Percentiles rank a stretch among this genome's conserved stretches.
Evolutionary conservation across 1,140 invertebrate species (phyloP).

Genomic region (Caenorhabditis brenneri): DNA sequence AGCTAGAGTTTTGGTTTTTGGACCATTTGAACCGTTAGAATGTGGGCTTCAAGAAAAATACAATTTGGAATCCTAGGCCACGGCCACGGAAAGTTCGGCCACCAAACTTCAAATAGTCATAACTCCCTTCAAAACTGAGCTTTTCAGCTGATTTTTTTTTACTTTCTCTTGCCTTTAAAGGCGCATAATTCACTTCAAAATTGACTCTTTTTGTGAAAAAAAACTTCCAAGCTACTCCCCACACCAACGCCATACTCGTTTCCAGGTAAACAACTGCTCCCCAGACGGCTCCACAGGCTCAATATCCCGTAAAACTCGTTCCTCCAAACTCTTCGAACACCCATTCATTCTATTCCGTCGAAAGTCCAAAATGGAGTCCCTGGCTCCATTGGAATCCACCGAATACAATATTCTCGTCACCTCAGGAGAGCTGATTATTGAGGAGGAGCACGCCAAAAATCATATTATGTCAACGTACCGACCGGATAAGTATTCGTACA

Average conservation of each 20-base stretch:
- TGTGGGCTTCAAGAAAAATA: too few species aligned
- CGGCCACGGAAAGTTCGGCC: too few species aligned
- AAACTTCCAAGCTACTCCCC: too few species aligned
- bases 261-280: conserved; percentile 22
- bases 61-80: too few species aligned
- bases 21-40: too few species aligned
- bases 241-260: too few species aligned
- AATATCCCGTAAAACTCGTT: background rate
- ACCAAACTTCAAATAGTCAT: too few species aligned
- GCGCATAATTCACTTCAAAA: background rate
- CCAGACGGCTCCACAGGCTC: background rate
- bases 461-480: conserved; percentile 2
- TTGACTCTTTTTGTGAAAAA: too few species aligned
- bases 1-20: too few species aligned
- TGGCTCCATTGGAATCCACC: background rate
- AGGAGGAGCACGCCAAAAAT: conserved; percentile 20
- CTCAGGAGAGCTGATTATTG: background rate
- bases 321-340: background rate
- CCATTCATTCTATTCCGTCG: background rate
- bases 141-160: too few species aligned
- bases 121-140: too few species aligned
- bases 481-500: background rate
- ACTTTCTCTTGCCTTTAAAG: too few species aligned
- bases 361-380: background rate
- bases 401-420: background rate